Percentiles rank a stretch among this genome's conserved stretches.
These are phyloP conservation scores for Ormia ochracea DNA, from an alignment of 2,888 invertebrate genomes.

Conservation along the genomic window DNA sequence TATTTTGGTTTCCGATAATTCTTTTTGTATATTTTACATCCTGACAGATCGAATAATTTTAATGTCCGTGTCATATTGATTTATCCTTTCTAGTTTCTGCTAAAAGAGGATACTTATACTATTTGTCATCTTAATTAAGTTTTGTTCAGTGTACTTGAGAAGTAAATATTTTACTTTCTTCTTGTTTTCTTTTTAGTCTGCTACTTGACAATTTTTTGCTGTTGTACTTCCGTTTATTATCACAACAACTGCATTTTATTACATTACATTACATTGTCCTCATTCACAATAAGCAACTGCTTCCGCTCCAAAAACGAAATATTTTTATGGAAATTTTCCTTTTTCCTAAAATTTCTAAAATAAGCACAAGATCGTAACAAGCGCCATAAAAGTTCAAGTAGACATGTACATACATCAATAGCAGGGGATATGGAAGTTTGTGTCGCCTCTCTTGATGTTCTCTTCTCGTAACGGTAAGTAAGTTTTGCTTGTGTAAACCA, in stretches of 20 bases:
- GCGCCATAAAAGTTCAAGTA: too few relatives aligned
- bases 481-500: too few relatives aligned
- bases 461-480: too few relatives aligned
- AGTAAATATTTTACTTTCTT: constrained; percentile 24
- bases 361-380: too few relatives aligned
- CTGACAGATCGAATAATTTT: not conserved
- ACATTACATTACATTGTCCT: too few relatives aligned
- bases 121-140: not conserved
- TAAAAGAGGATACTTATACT: not conserved
- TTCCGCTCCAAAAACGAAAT: too few relatives aligned
- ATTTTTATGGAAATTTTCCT: too few relatives aligned
- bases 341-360: too few relatives aligned
- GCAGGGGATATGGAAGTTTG: too few relatives aligned
- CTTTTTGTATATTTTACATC: not conserved
- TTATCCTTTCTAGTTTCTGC: not conserved
- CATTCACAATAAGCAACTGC: too few relatives aligned
- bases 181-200: not conserved
- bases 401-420: too few relatives aligned
- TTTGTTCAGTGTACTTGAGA: constrained; percentile 7
- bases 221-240: not conserved
- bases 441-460: not conserved
- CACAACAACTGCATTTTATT: not conserved
- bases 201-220: not conserved
- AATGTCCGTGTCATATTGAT: not conserved
- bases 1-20: constrained; percentile 58